A percentile compares a stretch with the other conserved stretches of the same genome.
Conservation (phyloP, 2,888 invertebrate genomes). For the Exocentrus adspersus region DNA sequence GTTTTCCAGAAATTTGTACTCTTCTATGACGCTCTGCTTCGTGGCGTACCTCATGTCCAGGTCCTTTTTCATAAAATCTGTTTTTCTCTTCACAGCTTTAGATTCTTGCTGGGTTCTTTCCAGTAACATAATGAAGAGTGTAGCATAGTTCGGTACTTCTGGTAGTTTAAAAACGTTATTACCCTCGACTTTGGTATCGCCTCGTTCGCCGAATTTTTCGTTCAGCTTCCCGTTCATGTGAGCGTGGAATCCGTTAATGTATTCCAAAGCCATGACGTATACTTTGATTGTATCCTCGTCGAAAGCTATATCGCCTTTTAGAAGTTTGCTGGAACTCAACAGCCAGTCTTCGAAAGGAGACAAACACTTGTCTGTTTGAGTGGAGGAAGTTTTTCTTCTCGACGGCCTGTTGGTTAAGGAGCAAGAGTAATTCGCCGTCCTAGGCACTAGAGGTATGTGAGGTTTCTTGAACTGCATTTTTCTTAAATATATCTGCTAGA, state of each 20-base stretch:
- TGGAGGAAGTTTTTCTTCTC: constrained; percentile 8
- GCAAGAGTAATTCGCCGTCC: constrained; percentile 3
- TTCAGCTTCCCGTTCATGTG: constrained; percentile 36
- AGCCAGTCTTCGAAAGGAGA: constrained; percentile 4
- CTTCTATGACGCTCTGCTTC: background rate
- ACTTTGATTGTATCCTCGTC: constrained; percentile 22
- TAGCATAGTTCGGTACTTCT: constrained; percentile 38
- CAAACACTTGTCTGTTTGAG: constrained; percentile 5
- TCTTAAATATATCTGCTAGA: constrained; percentile 11
- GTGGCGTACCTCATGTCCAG: background rate
- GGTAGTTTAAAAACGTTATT: constrained; percentile 36
- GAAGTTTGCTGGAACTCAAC: constrained; percentile 3
- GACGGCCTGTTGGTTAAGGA: background rate
- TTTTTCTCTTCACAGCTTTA: background rate
- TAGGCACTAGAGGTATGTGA: background rate
- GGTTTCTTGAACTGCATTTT: constrained; percentile 13
- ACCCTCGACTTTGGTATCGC: constrained; percentile 6
- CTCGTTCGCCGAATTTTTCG: constrained; percentile 9
- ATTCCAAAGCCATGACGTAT: constrained; percentile 35
- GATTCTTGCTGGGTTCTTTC: background rate
- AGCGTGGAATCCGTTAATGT: constrained; percentile 38
- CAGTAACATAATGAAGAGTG: constrained; percentile 24
- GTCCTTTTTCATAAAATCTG: background rate
- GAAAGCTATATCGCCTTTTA: constrained; percentile 26
- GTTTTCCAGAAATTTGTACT: background rate